These are phyloP conservation scores for Myopa tessellatipennis DNA, from an alignment of 2,888 invertebrate species.

Conservation along the genomic window DNA sequence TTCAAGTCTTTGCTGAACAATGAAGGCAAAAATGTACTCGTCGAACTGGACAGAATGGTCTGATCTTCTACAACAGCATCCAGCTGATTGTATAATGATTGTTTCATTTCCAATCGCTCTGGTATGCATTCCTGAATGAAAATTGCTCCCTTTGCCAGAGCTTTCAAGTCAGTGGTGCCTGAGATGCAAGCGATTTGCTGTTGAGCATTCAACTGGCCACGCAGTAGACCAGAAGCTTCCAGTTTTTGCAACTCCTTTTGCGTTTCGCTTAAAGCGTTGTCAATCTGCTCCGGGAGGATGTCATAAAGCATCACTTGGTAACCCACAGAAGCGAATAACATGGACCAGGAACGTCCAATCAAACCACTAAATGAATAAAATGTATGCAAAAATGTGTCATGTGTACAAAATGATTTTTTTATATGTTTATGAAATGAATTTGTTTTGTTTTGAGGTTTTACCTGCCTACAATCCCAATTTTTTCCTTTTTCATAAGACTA, in stretches of 20 bases:
- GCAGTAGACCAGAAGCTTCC: constrained; percentile 78
- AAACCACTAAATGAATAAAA: constrained; percentile 77
- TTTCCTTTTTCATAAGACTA: constrained; percentile 70
- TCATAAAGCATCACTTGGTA: constrained; percentile 91
- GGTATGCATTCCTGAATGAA: constrained; percentile 95
- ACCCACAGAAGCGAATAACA: constrained; percentile 94
- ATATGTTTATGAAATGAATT: no score
- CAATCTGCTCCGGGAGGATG: constrained; percentile 79
- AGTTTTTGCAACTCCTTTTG: constrained; percentile 77
- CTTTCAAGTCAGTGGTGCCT: constrained; percentile 77
- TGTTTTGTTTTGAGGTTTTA: constrained; percentile 59
- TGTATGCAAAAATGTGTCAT: no score
- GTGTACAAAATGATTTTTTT: not conserved
- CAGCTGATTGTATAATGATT: constrained; percentile 80
- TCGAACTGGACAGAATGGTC: constrained; percentile 91
- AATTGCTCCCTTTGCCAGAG: constrained; percentile 79
- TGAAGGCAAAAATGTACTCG: constrained; percentile 92
- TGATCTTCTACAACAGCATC: constrained; percentile 81
- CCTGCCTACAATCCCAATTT: constrained; percentile 84
- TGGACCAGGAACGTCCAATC: constrained; percentile 96
- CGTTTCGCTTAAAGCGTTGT: constrained; percentile 80
- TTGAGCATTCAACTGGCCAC: constrained; percentile 79
- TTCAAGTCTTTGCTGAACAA: constrained; percentile 83
- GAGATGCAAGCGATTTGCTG: constrained; percentile 83
- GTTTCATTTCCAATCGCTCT: constrained; percentile 87